Evolutionary conservation across 2,113 vertebrate genomes (phyloP).

Genomic region (Emydocephalus ijimae): DNA sequence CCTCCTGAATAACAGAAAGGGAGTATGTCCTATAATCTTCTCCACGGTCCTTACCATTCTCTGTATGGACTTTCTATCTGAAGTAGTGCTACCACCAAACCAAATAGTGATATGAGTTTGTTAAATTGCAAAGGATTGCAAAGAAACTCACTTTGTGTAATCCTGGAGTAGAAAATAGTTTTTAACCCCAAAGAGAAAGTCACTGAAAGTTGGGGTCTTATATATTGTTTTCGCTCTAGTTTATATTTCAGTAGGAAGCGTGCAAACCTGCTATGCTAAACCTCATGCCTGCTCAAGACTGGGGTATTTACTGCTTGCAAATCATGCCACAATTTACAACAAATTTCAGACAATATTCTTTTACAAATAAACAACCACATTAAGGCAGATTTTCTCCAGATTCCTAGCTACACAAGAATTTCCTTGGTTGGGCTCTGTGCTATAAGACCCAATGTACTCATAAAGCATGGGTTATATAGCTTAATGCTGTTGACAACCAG

Average conservation of each 20-base stretch:
- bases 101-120: too few species aligned
- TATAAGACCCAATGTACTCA: not conserved
- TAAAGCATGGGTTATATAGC: not conserved
- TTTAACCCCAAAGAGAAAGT: not conserved
- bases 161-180: not conserved
- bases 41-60: too few species aligned
- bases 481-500: not conserved
- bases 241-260: not conserved
- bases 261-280: not conserved
- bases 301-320: not conserved
- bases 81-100: too few species aligned
- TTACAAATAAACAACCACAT: not conserved
- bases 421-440: not conserved
- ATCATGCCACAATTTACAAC: not conserved
- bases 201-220: not conserved
- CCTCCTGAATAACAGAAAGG: too few species aligned
- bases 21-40: too few species aligned
- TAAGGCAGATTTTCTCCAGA: not conserved
- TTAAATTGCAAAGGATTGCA: not conserved
- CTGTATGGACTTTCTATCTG: too few species aligned
- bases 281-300: not conserved
- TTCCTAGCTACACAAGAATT: not conserved
- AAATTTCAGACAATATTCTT: not conserved
- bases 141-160: not conserved
- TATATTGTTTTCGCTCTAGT: not conserved